Conservation (phyloP, 1,140 invertebrate genomes). For the Thaumatotibia leucotreta region DNA sequence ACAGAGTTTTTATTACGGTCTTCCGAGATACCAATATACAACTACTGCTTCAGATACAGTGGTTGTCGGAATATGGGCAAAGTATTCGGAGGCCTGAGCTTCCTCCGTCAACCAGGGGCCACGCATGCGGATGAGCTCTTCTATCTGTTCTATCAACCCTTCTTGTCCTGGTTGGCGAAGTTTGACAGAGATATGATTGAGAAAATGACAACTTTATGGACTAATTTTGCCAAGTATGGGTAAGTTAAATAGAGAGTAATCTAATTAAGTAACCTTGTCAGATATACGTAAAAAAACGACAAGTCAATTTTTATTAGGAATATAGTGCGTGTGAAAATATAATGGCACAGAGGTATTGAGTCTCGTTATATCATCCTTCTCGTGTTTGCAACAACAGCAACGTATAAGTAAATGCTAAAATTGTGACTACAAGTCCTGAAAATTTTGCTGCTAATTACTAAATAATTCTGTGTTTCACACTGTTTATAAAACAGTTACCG, state of each 20-base stretch:
- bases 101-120: not conserved
- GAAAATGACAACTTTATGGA: conserved; percentile 19
- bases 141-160: conserved; percentile 21
- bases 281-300: not conserved
- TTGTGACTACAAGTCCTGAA: too few relatives aligned
- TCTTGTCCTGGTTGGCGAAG: not conserved
- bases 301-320: not conserved
- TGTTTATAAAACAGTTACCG: too few relatives aligned
- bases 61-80: conserved; percentile 18
- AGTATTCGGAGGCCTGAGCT: not conserved
- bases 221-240: conserved; percentile 26
- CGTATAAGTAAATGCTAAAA: too few relatives aligned
- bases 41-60: conserved; percentile 7
- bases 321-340: not conserved
- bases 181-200: conserved; percentile 18
- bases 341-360: too few relatives aligned
- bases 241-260: too few relatives aligned
- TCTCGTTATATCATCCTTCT: too few relatives aligned
- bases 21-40: conserved; percentile 24
- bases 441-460: too few relatives aligned
- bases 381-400: too few relatives aligned
- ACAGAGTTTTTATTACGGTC: conserved; percentile 40
- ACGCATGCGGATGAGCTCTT: conserved; percentile 26
- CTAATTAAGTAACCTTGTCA: too few relatives aligned
- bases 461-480: too few relatives aligned